phyloP scores from a whole-genome alignment of 2,888 invertebrate species.

The Cerastoderma edule region DNA sequence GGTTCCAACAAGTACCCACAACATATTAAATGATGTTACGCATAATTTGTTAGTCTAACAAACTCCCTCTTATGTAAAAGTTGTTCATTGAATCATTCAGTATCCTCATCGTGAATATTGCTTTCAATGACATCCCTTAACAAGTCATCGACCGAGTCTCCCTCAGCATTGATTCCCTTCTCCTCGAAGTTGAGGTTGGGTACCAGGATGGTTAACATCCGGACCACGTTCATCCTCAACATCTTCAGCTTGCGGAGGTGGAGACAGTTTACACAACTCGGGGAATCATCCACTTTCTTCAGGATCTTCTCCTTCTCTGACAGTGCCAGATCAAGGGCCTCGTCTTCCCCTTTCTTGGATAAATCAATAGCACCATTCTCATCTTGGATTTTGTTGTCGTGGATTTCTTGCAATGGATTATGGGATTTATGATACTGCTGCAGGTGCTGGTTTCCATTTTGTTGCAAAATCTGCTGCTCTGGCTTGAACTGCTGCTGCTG shows the following conservation, averaged over 20 bases:
- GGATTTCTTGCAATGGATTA: slow-evolving; percentile 68
- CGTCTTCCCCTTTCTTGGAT: slow-evolving; percentile 68
- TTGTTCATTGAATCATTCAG: slow-evolving; percentile 31
- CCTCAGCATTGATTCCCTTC: slow-evolving; percentile 81
- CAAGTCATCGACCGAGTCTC: slow-evolving; percentile 82
- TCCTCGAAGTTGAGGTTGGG: slow-evolving; percentile 82
- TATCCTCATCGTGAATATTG: slow-evolving; percentile 78
- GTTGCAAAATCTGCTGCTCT: slow-evolving; percentile 40
- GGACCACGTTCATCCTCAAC: slow-evolving; percentile 81
- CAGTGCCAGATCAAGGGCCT: slow-evolving; percentile 56
- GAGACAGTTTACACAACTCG: slow-evolving; percentile 72
- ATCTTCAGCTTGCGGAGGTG: slow-evolving; percentile 78
- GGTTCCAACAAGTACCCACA: no score
- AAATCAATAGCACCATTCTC: slow-evolving; percentile 77
- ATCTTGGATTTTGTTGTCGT: slow-evolving; percentile 64
- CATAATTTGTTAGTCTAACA: no score
- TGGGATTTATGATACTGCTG: slow-evolving; percentile 52
- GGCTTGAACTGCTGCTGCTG: slow-evolving; percentile 49
- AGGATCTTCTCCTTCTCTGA: slow-evolving; percentile 58
- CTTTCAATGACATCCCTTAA: slow-evolving; percentile 82
- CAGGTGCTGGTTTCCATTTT: slow-evolving; percentile 34
- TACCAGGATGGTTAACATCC: slow-evolving; percentile 82
- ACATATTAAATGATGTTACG: no score
- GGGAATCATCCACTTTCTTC: slow-evolving; percentile 50
- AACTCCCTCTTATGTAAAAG: not conserved